These are phyloP conservation scores for Apodemus sylvaticus DNA, from an alignment of 2,113 vertebrate species.

Conservation along the genomic window DNA sequence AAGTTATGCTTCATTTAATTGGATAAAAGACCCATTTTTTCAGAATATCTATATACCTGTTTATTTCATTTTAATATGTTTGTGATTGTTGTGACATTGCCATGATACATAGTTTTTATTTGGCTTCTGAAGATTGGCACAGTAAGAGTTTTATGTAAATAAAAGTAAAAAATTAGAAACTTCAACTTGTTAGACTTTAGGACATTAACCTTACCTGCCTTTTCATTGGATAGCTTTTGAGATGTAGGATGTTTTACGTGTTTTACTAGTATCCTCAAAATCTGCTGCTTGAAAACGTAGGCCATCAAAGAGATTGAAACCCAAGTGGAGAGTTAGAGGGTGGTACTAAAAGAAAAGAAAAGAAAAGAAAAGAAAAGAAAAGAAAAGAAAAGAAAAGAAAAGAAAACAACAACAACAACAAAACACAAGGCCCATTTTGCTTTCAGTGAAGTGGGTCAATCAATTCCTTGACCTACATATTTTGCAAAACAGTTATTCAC, in stretches of 20 bases:
- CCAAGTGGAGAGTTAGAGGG: conserved; percentile 24
- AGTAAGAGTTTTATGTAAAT: conserved; percentile 46
- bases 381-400: not conserved
- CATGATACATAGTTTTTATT: conserved; percentile 25
- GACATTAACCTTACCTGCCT: conserved; percentile 48
- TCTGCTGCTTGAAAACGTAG: conserved; percentile 15
- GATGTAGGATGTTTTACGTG: conserved; percentile 31
- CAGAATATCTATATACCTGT: conserved; percentile 43
- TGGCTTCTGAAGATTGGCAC: conserved; percentile 39
- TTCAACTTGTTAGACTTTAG: conserved; percentile 50
- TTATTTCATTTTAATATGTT: conserved; percentile 45
- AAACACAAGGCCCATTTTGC: not conserved
- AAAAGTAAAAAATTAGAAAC: conserved; percentile 29
- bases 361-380: not conserved
- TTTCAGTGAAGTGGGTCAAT: not conserved
- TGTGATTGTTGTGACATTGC: not conserved
- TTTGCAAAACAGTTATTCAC: not conserved
- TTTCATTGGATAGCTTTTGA: conserved; percentile 56
- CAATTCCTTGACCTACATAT: no score
- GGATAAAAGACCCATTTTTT: conserved; percentile 37
- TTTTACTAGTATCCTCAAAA: conserved; percentile 44
- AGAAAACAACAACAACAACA: not conserved
- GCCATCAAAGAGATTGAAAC: conserved; percentile 3
- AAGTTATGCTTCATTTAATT: conserved; percentile 55
- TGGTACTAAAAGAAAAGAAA: not conserved